A percentile compares a stretch with the other conserved stretches of the same genome.
Evolutionary conservation across 2,113 vertebrate species (phyloP).

Genomic region (Bucco capensis): DNA sequence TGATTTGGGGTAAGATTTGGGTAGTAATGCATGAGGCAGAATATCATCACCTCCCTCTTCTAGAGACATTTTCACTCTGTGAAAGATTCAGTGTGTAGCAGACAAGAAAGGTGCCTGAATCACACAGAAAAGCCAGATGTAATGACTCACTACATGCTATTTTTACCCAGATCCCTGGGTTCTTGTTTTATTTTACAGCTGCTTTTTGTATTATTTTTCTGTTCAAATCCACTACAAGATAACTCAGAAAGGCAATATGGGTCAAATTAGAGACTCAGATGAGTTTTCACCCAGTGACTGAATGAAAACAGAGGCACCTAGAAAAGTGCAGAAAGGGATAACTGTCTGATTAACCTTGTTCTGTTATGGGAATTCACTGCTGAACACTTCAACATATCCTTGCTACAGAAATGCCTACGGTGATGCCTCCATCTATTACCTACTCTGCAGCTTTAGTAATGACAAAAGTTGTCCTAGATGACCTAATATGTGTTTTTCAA

Average conservation of each 20-base stretch:
- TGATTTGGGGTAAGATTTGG: neutral
- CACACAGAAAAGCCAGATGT: neutral
- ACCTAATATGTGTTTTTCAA: neutral
- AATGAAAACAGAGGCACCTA: neutral
- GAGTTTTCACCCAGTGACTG: neutral
- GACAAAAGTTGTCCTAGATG: neutral
- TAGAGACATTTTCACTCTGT: neutral
- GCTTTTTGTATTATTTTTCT: neutral
- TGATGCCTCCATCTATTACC: neutral
- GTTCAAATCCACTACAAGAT: neutral
- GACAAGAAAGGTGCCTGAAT: constrained; percentile 18
- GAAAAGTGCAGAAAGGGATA: neutral
- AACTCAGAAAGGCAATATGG: neutral
- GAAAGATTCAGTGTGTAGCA: neutral
- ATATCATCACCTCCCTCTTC: neutral
- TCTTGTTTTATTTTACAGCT: neutral
- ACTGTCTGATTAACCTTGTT: neutral
- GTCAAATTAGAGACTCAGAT: neutral
- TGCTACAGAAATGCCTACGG: rapidly evolving
- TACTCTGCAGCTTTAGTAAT: neutral
- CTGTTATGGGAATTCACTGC: neutral
- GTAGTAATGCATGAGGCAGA: neutral
- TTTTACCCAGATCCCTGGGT: neutral
- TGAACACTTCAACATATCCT: rapidly evolving
- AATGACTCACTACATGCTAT: constrained; percentile 14